A percentile compares a stretch with the other conserved stretches of the same genome.
Conservation (phyloP, 1,140 invertebrate genomes). For the Oscheius sp. region DNA sequence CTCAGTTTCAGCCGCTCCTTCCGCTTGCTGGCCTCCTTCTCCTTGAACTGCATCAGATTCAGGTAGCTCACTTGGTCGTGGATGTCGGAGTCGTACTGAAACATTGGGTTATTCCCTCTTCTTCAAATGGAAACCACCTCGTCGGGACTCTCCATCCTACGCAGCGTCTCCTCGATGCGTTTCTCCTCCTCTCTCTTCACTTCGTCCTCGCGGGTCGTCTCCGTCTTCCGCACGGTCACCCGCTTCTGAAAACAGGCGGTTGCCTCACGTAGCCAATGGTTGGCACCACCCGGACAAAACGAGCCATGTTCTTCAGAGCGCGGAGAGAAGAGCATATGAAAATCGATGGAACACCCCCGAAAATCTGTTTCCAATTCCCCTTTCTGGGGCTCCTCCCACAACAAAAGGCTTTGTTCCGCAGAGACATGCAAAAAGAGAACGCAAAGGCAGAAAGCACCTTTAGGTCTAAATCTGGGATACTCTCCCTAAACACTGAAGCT, state of each 20-base stretch:
- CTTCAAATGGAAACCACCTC: background rate
- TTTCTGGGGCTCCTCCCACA: too few species aligned
- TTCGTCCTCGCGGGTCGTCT: slow-evolving; percentile 1
- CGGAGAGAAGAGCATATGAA: too few species aligned
- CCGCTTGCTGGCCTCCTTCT: slow-evolving; percentile 34
- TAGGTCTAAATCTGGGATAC: too few species aligned
- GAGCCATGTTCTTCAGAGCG: too few species aligned
- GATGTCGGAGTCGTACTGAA: slow-evolving; percentile 47
- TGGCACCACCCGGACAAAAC: too few species aligned
- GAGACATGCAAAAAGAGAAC: too few species aligned
- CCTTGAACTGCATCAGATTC: slow-evolving; percentile 43
- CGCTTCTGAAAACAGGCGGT: slow-evolving; percentile 1
- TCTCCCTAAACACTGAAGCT: too few species aligned
- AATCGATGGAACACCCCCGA: too few species aligned
- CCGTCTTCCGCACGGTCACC: background rate
- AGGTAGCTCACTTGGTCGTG: slow-evolving; percentile 53
- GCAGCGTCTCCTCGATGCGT: background rate
- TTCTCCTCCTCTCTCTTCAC: slow-evolving; percentile 10
- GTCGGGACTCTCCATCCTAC: slow-evolving; percentile 8
- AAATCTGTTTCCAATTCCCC: too few species aligned
- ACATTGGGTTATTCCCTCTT: background rate
- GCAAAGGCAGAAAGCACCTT: too few species aligned
- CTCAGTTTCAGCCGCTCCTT: slow-evolving; percentile 31
- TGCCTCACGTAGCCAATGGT: too few species aligned
- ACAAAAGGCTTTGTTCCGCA: too few species aligned